Evolutionary conservation across 1,140 invertebrate genomes (phyloP), one percentile per base, ranked within the genome.

Genomic region (Anastatus disparis): DNA sequence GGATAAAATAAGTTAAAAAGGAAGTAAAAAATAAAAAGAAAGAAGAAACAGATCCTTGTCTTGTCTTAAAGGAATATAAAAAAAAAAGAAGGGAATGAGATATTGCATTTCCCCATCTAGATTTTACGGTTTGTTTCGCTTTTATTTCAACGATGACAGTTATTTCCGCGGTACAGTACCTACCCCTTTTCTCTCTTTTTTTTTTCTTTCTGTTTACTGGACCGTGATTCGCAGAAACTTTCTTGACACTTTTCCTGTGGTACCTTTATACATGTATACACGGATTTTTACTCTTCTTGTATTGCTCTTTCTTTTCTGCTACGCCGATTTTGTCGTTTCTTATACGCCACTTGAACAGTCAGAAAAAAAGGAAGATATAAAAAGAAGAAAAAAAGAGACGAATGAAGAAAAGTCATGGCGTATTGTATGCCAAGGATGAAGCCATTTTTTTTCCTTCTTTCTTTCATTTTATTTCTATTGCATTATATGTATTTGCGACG

Each of bases 91-190:
- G 48, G 2, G 24, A 17, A 27, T 29, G 72, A 75, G 78, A 81
- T 83, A 81, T 82, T 81, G 80, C 79, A 77, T 83, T 81, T 81
- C 72, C n/a, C 56, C 68, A 66, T 70, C 64, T 75, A 75, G 76
- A 81, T 84, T 82, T 83, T 79, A 82, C 78, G 81, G 76, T 79
- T 83, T 81, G 81, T 82, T 80, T 84, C 79, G 74, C 73, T 74
- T 76, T 76, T 79, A 75, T 79, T 79, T 73, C 74, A 72, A 58
- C 2, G 70, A 12, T 26, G 35, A 65, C 61, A n/a, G n/a, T n/a
- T n/a, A n/a, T n/a, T n/a, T n/a, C n/a, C n/a, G n/a, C n/a, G n/a
- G n/a, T n/a, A n/a, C n/a, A n/a, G n/a, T n/a, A n/a, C n/a, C n/a
- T n/a, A n/a, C n/a, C n/a, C n/a, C n/a, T n/a, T n/a, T 71, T 55